Evolutionary conservation across 1,140 invertebrate species (phyloP).

Genomic region (Branchinecta lindahli): DNA sequence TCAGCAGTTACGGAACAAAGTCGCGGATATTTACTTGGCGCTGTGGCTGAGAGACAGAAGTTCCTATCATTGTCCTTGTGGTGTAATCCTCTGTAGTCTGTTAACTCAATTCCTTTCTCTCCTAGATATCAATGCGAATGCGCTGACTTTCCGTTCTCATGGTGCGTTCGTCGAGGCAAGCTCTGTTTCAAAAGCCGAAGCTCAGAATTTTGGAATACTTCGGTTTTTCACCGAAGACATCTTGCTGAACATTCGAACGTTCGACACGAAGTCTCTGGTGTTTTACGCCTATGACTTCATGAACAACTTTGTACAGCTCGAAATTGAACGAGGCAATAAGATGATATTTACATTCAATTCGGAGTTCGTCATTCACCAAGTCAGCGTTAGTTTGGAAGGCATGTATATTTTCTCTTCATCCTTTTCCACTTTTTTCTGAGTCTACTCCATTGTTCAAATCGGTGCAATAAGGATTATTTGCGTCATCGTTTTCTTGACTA

Average conservation of each 20-base stretch:
- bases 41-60: no score
- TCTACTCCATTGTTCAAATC: no score
- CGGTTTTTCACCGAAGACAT: conserved; percentile 60
- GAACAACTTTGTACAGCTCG: conserved; percentile 83
- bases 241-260: conserved; percentile 70
- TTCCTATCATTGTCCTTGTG: no score
- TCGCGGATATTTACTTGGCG: no score
- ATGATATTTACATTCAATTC: conserved; percentile 71
- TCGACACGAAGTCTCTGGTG: conserved; percentile 60
- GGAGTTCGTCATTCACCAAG: conserved; percentile 57
- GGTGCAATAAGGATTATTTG: no score
- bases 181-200: conserved; percentile 38
- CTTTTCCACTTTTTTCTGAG: not conserved
- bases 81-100: no score
- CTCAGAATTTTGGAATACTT: conserved; percentile 42
- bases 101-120: conserved; percentile 21
- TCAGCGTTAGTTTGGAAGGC: conserved; percentile 51
- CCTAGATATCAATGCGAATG: conserved; percentile 75
- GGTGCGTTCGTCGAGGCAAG: conserved; percentile 63
- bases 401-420: not conserved
- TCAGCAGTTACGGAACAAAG: no score
- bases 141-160: conserved; percentile 66
- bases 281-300: conserved; percentile 82
- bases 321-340: conserved; percentile 53
- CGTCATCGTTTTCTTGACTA: no score